These are phyloP conservation scores for Lepidocyrtinus sp. DNA, from an alignment of 2,888 invertebrate species.

Conservation along the genomic window DNA sequence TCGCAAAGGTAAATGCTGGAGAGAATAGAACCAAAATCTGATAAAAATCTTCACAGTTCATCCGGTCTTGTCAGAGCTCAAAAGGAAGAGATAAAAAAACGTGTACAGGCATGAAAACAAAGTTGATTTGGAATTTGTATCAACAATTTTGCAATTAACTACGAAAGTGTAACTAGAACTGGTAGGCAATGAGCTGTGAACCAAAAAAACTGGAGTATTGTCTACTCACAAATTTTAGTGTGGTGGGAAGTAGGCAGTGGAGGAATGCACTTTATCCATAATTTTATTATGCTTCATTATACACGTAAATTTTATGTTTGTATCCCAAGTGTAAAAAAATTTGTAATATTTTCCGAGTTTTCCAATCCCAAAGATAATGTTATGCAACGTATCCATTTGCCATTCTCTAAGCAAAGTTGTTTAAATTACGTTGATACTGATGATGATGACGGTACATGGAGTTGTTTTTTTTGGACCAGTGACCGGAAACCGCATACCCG, in stretches of 20 bases:
- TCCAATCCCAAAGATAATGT: no score
- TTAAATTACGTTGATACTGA: slow-evolving; percentile 6
- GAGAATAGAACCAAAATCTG: slow-evolving; percentile 19
- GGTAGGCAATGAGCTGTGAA: slow-evolving; percentile 43
- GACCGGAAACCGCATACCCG: slow-evolving; percentile 61
- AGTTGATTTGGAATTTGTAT: not conserved
- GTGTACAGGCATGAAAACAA: not conserved
- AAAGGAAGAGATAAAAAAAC: not conserved
- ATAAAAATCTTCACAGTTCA: slow-evolving; percentile 26
- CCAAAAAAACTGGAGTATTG: not conserved
- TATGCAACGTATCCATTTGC: not conserved
- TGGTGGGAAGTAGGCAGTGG: slow-evolving; percentile 3
- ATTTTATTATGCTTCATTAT: no score
- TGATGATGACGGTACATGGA: slow-evolving; percentile 1
- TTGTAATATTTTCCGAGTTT: no score
- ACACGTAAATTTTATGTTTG: no score
- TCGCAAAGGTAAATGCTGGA: slow-evolving; percentile 42
- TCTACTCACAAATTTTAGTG: no score
- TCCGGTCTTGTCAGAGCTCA: slow-evolving; percentile 21
- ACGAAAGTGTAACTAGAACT: not conserved
- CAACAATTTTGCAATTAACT: slow-evolving; percentile 9
- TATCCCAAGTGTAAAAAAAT: no score
- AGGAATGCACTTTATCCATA: slow-evolving; percentile 1
- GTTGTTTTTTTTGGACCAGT: slow-evolving; percentile 58
- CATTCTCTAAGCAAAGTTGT: slow-evolving; percentile 30